phyloP scores from a whole-genome alignment of 2,113 vertebrate species.

The Lanius collurio region DNA sequence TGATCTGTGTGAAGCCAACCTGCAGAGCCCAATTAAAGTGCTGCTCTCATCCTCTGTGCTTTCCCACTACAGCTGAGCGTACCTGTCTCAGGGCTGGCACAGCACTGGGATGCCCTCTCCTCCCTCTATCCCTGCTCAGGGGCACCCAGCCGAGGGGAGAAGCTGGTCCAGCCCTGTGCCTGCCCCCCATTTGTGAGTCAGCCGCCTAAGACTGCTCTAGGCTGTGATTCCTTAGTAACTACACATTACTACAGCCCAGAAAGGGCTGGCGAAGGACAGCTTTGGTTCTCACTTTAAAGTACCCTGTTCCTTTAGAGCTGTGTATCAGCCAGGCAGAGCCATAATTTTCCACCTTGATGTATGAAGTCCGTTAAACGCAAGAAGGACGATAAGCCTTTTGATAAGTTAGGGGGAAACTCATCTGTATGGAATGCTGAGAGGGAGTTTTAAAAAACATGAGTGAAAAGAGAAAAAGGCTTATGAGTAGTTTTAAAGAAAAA shows the following conservation, averaged over 20 bases:
- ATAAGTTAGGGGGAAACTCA: neutral
- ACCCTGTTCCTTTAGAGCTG: neutral
- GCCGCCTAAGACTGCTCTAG: neutral
- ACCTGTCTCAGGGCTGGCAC: neutral
- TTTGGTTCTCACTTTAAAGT: neutral
- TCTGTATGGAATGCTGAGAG: neutral
- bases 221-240: neutral
- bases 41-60: neutral
- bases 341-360: neutral
- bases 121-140: neutral
- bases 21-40: neutral
- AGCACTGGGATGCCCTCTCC: neutral
- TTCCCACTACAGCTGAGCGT: rapidly evolving
- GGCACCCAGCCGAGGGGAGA: neutral
- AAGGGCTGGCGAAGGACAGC: neutral
- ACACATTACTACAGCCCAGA: neutral
- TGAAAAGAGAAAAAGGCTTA: neutral
- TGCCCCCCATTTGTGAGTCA: neutral
- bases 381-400: neutral
- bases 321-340: neutral
- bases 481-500: neutral
- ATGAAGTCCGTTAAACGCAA: neutral
- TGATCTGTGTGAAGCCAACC: neutral
- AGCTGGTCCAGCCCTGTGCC: neutral
- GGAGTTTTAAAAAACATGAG: neutral